phyloP scores from a whole-genome alignment of 2,797 vertebrate genomes.

The Bothrops alternatus region DNA sequence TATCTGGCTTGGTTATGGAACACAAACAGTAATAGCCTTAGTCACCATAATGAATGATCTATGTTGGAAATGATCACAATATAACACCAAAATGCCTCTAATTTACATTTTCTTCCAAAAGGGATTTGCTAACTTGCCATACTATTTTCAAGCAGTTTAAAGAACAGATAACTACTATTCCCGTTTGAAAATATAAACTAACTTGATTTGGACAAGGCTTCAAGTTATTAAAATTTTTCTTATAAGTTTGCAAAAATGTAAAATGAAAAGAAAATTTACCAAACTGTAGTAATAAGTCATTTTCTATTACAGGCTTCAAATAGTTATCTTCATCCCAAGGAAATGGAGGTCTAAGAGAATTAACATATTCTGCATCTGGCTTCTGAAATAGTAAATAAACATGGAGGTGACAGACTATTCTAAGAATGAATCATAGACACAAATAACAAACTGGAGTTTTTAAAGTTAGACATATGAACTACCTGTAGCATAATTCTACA shows the following conservation, averaged over 20 bases:
- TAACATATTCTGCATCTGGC: constrained; percentile 76
- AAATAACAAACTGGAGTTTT: neutral
- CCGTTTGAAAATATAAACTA: neutral
- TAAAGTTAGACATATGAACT: neutral
- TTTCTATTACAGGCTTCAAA: constrained; percentile 83
- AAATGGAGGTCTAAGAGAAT: constrained; percentile 64
- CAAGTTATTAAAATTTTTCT: neutral
- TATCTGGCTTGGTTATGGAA: neutral
- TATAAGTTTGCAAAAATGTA: neutral
- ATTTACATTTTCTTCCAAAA: too few relatives aligned
- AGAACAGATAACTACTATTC: neutral
- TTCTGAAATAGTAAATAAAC: constrained; percentile 71
- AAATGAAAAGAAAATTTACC: constrained; percentile 69
- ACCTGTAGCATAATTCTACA: neutral
- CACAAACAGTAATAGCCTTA: neutral
- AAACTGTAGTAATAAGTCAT: constrained; percentile 89
- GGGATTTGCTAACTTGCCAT: too few relatives aligned
- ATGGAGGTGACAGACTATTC: neutral
- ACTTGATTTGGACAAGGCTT: neutral
- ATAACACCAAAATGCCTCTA: neutral
- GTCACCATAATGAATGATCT: neutral
- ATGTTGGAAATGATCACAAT: neutral
- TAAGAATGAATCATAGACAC: neutral
- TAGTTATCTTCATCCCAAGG: constrained; percentile 91
- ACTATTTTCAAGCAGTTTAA: neutral